Evolutionary conservation across 1,140 invertebrate species (phyloP).

Genomic region (Paraescarpia echinospica): DNA sequence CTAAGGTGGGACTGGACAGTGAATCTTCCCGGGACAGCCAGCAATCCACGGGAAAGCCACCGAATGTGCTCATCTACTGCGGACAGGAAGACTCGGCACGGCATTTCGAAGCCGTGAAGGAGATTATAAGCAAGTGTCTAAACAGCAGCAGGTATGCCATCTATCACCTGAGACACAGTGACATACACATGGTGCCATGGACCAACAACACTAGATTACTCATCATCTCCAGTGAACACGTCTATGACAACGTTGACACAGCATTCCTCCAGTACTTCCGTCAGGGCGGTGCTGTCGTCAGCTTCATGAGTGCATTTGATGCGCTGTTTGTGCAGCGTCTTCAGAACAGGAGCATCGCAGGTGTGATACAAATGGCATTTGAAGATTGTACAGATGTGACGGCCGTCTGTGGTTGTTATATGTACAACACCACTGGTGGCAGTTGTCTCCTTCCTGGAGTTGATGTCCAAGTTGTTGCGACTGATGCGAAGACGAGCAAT

Average conservation of each 20-base stretch:
- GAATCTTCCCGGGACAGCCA: not conserved
- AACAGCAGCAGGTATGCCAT: conserved; percentile 76
- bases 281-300: conserved; percentile 73
- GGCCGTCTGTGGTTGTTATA: conserved; percentile 84
- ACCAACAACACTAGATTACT: conserved; percentile 72
- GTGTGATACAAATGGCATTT: conserved; percentile 79
- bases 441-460: conserved; percentile 61
- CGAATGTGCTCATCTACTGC: conserved; percentile 80
- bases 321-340: conserved; percentile 74
- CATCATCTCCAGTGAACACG: conserved; percentile 73
- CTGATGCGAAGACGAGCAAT: conserved; percentile 82
- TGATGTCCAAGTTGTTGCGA: conserved; percentile 74
- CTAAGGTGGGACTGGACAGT: not conserved
- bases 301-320: conserved; percentile 74
- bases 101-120: conserved; percentile 71
- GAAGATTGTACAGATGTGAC: conserved; percentile 78
- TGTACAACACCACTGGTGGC: conserved; percentile 69
- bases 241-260: conserved; percentile 67
- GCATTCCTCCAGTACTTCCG: conserved; percentile 74
- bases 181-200: conserved; percentile 69
- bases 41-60: conserved; percentile 62
- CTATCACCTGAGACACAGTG: conserved; percentile 69
- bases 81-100: conserved; percentile 67
- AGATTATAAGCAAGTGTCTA: conserved; percentile 69
- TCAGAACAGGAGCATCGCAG: conserved; percentile 77